Conservation (phyloP, 2,888 invertebrate genomes). For the Melinaea marsaeus region DNA sequence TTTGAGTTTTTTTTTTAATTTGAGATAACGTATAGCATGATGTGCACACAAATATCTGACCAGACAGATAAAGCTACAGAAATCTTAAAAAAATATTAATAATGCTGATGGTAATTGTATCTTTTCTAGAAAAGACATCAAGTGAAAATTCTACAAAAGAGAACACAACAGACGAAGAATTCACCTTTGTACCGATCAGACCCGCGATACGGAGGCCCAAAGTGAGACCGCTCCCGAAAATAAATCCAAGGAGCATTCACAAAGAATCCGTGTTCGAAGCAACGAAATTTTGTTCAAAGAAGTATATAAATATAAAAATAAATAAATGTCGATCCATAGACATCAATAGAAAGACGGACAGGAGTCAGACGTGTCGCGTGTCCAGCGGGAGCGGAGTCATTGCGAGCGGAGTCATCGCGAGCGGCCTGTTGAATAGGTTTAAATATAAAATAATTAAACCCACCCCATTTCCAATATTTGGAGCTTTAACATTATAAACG, state of each 20-base stretch:
- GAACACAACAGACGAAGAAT: slow-evolving; percentile 53
- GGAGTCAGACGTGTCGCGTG: slow-evolving; percentile 33
- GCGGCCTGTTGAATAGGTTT: slow-evolving; percentile 65
- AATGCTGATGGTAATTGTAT: background rate
- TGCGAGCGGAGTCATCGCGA: slow-evolving; percentile 57
- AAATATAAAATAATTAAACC: slow-evolving; percentile 58
- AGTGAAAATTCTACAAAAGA: slow-evolving; percentile 40
- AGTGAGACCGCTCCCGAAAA: slow-evolving; percentile 45
- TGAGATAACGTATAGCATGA: no score
- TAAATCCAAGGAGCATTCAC: slow-evolving; percentile 38
- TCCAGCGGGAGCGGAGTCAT: slow-evolving; percentile 41
- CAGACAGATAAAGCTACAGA: no score
- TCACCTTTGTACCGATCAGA: slow-evolving; percentile 45
- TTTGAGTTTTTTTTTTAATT: no score
- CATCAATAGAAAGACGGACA: slow-evolving; percentile 27
- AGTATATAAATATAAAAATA: slow-evolving; percentile 53
- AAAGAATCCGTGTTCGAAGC: slow-evolving; percentile 58
- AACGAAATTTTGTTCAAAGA: slow-evolving; percentile 44
- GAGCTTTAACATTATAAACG: slow-evolving; percentile 46
- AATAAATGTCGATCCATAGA: slow-evolving; percentile 55
- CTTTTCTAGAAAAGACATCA: slow-evolving; percentile 44
- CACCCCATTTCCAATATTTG: slow-evolving; percentile 61
- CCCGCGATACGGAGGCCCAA: slow-evolving; percentile 49
- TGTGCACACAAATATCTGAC: no score
- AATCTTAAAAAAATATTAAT: no score